phyloP scores from a whole-genome alignment of 2,113 vertebrate species.

The Bungarus multicinctus region DNA sequence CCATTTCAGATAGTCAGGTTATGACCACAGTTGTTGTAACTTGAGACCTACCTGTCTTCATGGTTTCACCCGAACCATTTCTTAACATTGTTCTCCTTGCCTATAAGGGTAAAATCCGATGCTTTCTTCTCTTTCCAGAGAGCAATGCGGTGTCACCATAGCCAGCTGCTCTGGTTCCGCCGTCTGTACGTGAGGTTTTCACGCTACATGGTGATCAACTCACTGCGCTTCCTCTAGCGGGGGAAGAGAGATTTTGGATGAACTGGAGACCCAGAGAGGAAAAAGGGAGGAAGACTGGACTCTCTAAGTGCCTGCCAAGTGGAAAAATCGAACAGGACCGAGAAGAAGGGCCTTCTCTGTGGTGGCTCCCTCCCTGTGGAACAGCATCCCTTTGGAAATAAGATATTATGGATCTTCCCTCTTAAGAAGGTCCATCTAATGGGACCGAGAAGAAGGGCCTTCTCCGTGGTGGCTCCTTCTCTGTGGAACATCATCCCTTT shows the following conservation, averaged over 20 bases:
- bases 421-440: too few species aligned
- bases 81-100: background rate
- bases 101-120: background rate
- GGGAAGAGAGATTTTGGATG: slow-evolving; percentile 31
- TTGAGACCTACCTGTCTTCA: too few species aligned
- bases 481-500: too few species aligned
- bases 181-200: slow-evolving; percentile 83
- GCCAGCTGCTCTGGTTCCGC: slow-evolving; percentile 93
- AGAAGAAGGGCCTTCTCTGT: too few species aligned
- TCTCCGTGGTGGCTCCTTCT: too few species aligned
- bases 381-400: too few species aligned
- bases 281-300: background rate
- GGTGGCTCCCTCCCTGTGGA: too few species aligned
- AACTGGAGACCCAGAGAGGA: background rate
- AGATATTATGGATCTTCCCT: too few species aligned
- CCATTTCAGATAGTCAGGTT: too few species aligned
- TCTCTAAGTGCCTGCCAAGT: background rate
- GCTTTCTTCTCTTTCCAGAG: slow-evolving; percentile 65
- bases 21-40: too few species aligned
- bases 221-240: slow-evolving; percentile 74
- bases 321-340: background rate
- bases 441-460: too few species aligned
- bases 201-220: slow-evolving; percentile 91
- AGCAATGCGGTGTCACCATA: slow-evolving; percentile 87
- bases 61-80: background rate